Conservation (phyloP, 1,140 invertebrate species). For the Trypoxylus dichotomus region DNA sequence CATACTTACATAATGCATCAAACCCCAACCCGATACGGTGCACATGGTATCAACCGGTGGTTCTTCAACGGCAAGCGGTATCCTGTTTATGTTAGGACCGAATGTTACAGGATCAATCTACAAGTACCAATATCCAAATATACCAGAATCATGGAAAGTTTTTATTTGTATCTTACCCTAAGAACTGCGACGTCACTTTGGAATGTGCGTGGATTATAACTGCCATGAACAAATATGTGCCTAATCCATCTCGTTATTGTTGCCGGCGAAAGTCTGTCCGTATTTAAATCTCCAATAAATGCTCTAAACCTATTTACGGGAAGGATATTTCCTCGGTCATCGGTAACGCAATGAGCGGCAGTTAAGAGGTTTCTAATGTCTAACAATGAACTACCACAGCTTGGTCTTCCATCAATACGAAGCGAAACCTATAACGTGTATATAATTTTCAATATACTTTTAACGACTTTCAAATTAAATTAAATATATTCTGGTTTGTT, state of each 20-base stretch:
- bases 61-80: neutral
- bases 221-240: neutral
- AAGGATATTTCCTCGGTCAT: neutral
- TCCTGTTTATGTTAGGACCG: neutral
- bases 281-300: conserved; percentile 22
- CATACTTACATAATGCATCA: too few species aligned
- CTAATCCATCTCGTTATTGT: neutral
- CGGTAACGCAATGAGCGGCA: neutral
- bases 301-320: neutral
- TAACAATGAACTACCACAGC: neutral
- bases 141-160: neutral
- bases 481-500: too few species aligned
- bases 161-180: neutral
- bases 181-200: neutral
- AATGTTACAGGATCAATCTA: neutral
- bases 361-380: neutral
- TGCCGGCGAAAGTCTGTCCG: neutral
- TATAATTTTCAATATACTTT: too few species aligned
- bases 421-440: neutral
- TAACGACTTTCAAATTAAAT: too few species aligned
- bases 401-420: neutral
- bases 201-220: neutral
- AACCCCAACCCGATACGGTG: neutral
- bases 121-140: neutral
- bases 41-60: neutral